Evolutionary conservation across 2,797 vertebrate genomes (phyloP), one percentile per base, ranked within the genome.

Genomic region (Mus caroli): DNA sequence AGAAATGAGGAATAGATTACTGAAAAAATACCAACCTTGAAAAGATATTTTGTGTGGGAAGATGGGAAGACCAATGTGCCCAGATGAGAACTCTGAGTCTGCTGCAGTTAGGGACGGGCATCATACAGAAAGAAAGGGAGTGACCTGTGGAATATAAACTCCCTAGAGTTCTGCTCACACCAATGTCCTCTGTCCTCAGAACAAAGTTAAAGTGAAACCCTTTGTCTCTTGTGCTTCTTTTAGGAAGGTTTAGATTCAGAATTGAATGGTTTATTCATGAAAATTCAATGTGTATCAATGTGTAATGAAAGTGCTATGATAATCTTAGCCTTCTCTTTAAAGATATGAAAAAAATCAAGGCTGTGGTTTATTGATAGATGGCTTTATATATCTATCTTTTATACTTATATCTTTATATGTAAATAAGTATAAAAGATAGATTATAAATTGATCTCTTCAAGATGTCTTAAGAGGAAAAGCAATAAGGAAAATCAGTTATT

Each of bases 21-120:
- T 96, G 60, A 84, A 46, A 94, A 90, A 88, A 80, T 52, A 60
- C 56, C 88, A 91, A 40, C 87, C 77, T 60, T 80, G 60, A 92
- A 78, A 80, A 11, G 73, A 75, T 96, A 40, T 78, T 94, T 95
- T 93, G 1, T 50, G 52, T 76, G 13, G 67, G 50, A 92, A 95
- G 83, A 73, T 71, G 13, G 67, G 50, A 87, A 95, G 89, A 73
- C 64, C 87, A 52, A 31, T 60, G 77, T 52, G 78, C 19, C 34
- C 34, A 77, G 78, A n/a, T 85, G 28, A 79, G 76, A 80, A 97
- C 28, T 5, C 20, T 28, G n/a, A 84, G 17, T 69, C 80, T 40
- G 6, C 90, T 79, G 17, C 28, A 90, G 60, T 50, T 92, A n/a
- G 90, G 46, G 19, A 43, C 14, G 54, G 54, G 88, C n/a, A 82